These are phyloP conservation scores for Elegia similella DNA, from an alignment of 2,888 invertebrate genomes.

Conservation along the genomic window DNA sequence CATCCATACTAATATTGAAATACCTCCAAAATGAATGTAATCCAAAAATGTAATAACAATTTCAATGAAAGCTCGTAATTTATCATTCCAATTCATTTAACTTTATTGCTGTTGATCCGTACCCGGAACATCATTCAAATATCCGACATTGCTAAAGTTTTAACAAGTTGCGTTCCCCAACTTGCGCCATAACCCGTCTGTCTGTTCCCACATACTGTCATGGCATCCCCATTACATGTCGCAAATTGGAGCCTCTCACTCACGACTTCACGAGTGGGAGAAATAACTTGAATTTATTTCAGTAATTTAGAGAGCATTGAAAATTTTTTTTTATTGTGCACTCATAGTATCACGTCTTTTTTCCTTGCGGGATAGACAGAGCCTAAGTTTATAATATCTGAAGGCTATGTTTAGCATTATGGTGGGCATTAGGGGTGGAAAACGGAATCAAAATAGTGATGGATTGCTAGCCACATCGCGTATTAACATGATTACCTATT, in stretches of 20 bases:
- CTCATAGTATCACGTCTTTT: too few relatives aligned
- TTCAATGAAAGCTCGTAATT: slow-evolving; percentile 5
- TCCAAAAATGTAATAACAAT: slow-evolving; percentile 11
- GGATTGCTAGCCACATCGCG: too few relatives aligned
- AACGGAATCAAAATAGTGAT: too few relatives aligned
- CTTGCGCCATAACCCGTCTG: slow-evolving; percentile 6
- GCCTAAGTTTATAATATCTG: too few relatives aligned
- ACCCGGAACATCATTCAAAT: slow-evolving; percentile 11
- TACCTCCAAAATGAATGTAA: slow-evolving; percentile 5
- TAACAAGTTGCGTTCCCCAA: slow-evolving; percentile 7
- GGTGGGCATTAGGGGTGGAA: too few relatives aligned
- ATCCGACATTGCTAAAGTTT: slow-evolving; percentile 13
- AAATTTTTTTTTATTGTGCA: too few relatives aligned
- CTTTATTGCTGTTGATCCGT: slow-evolving; percentile 14
- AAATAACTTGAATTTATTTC: too few relatives aligned
- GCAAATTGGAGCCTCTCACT: neutral
- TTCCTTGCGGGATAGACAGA: too few relatives aligned
- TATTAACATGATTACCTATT: too few relatives aligned
- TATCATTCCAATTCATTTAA: slow-evolving; percentile 16
- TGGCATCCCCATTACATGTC: neutral
- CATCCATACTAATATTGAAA: slow-evolving; percentile 5
- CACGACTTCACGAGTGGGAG: too few relatives aligned
- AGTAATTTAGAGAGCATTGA: too few relatives aligned
- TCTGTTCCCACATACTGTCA: slow-evolving; percentile 8
- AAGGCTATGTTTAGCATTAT: too few relatives aligned